Percentiles rank a stretch among this genome's conserved stretches.
These are phyloP conservation scores for Craniophora ligustri DNA, from an alignment of 2,888 invertebrate species.

Conservation along the genomic window DNA sequence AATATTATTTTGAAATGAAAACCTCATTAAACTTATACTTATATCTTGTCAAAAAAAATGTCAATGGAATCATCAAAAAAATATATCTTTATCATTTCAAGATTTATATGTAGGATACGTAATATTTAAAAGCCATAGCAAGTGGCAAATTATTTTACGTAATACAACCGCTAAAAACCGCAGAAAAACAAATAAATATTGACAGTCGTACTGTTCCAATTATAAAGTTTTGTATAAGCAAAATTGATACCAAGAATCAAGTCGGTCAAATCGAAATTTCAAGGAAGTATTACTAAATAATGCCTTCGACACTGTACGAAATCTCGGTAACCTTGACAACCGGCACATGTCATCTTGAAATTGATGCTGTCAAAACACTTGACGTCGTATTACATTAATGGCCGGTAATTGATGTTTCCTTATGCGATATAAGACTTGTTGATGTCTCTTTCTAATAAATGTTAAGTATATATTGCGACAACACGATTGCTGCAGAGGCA, in stretches of 20 bases:
- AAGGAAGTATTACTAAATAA: conserved; percentile 22
- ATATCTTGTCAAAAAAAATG: too few species aligned
- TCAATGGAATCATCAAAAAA: too few species aligned
- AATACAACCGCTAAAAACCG: too few species aligned
- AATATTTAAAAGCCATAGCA: too few species aligned
- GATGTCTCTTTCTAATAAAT: conserved; percentile 7
- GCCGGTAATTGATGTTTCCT: conserved; percentile 41
- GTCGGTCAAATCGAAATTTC: conserved; percentile 9
- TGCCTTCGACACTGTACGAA: conserved; percentile 29
- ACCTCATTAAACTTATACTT: too few species aligned
- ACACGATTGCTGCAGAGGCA: too few species aligned
- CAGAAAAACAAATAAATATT: background rate
- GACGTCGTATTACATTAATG: conserved; percentile 39
- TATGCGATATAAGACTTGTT: conserved; percentile 24
- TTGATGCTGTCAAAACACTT: conserved; percentile 49
- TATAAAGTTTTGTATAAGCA: conserved; percentile 1
- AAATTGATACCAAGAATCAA: conserved; percentile 17
- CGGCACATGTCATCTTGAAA: conserved; percentile 55
- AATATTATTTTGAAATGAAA: background rate
- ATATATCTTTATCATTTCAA: too few species aligned
- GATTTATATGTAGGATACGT: too few species aligned
- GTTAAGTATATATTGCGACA: conserved; percentile 4
- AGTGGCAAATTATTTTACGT: too few species aligned
- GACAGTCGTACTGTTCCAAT: background rate
- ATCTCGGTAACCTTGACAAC: conserved; percentile 55